These are phyloP conservation scores for Microchirus variegatus DNA, from an alignment of 2,797 vertebrate species.

Conservation along the genomic window DNA sequence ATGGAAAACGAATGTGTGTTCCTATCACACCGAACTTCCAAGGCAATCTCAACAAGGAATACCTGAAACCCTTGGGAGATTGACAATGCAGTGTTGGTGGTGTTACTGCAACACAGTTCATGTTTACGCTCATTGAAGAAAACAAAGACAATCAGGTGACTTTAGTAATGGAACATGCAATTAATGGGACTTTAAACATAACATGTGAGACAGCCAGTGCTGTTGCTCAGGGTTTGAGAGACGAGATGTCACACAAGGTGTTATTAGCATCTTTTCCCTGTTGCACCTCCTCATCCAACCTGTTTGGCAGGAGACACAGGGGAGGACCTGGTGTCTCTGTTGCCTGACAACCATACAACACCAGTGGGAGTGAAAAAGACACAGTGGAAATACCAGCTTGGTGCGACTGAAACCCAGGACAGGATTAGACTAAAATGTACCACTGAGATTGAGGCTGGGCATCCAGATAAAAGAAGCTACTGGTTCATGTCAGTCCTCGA, in stretches of 20 bases:
- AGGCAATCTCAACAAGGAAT: not conserved
- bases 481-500: not conserved
- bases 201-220: not conserved
- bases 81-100: not conserved
- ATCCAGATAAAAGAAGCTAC: not conserved
- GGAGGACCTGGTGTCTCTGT: constrained; percentile 31
- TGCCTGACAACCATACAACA: constrained; percentile 47
- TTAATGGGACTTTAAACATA: not conserved
- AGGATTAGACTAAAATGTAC: not conserved
- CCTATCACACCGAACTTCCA: not conserved
- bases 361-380: constrained; percentile 11
- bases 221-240: constrained; percentile 2
- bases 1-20: no score
- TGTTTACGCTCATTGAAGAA: not conserved
- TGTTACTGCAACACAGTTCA: not conserved
- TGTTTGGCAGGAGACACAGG: constrained; percentile 54
- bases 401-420: not conserved
- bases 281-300: constrained; percentile 56
- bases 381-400: constrained; percentile 14
- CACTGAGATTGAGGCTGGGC: not conserved
- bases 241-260: not conserved
- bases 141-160: not conserved
- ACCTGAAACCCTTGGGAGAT: not conserved
- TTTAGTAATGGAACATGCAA: not conserved
- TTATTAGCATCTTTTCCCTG: constrained; percentile 19